These are phyloP conservation scores for Busseola fusca DNA, from an alignment of 2,888 invertebrate species.

Conservation along the genomic window DNA sequence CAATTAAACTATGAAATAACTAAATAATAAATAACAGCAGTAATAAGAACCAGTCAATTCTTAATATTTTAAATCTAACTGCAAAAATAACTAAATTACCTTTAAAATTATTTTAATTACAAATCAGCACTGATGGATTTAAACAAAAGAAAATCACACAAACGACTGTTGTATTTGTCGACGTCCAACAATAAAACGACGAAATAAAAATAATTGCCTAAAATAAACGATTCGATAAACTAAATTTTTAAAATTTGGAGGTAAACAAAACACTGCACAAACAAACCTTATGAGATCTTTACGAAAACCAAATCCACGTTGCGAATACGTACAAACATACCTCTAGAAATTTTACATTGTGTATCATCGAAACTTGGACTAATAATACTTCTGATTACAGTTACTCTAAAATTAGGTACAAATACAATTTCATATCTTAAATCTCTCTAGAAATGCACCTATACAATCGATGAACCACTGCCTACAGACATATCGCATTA, in stretches of 20 bases:
- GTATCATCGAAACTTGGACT: slow-evolving; percentile 73
- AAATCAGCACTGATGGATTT: slow-evolving; percentile 71
- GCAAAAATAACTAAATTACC: slow-evolving; percentile 51
- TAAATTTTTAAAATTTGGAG: slow-evolving; percentile 86
- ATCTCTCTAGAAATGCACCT: slow-evolving; percentile 63
- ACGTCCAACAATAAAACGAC: slow-evolving; percentile 74
- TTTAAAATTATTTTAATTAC: slow-evolving; percentile 59
- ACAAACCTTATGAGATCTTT: slow-evolving; percentile 89
- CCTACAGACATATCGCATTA: slow-evolving; percentile 36
- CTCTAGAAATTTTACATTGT: slow-evolving; percentile 76
- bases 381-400: slow-evolving; percentile 83
- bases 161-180: slow-evolving; percentile 69
- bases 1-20: slow-evolving; percentile 65
- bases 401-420: slow-evolving; percentile 67
- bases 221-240: slow-evolving; percentile 59
- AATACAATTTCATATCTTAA: slow-evolving; percentile 53
- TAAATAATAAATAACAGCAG: slow-evolving; percentile 88
- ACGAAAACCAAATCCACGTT: slow-evolving; percentile 88
- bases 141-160: slow-evolving; percentile 66
- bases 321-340: slow-evolving; percentile 84
- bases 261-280: slow-evolving; percentile 89
- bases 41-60: slow-evolving; percentile 80
- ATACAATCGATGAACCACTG: slow-evolving; percentile 48
- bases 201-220: slow-evolving; percentile 66
- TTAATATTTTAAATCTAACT: slow-evolving; percentile 62